Evolutionary conservation across 2,888 invertebrate species (phyloP).

Genomic region (Drosophila neutralis): DNA sequence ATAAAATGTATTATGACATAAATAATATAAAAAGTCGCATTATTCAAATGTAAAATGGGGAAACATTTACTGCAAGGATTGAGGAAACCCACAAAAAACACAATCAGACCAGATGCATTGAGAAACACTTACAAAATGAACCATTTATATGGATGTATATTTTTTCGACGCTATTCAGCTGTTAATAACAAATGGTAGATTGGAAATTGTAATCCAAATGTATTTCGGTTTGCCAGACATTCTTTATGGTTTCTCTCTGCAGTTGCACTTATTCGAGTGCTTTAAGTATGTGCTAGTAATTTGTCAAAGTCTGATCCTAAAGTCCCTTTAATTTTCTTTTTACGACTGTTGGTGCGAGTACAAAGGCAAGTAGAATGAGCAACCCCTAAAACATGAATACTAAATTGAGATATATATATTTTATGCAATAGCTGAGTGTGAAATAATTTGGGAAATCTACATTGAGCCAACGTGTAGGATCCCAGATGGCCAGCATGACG

Average conservation of each 20-base stretch:
- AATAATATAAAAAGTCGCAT: background rate
- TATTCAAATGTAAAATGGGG: background rate
- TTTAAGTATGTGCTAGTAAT: conserved; percentile 12
- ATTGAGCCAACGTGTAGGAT: conserved; percentile 10
- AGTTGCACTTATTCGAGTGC: background rate
- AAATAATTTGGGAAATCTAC: conserved; percentile 27
- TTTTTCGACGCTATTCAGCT: conserved; percentile 44
- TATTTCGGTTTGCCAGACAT: conserved; percentile 24
- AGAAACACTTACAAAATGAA: background rate
- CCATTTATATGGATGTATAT: conserved; percentile 10
- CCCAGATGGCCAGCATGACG: conserved; percentile 35
- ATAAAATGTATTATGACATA: background rate
- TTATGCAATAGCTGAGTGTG: conserved; percentile 27
- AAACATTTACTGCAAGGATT: background rate
- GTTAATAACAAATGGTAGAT: conserved; percentile 58
- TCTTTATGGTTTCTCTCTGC: conserved; percentile 5
- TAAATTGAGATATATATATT: conserved; percentile 22
- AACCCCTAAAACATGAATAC: conserved; percentile 16
- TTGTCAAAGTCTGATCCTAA: conserved; percentile 28
- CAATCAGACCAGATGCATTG: background rate
- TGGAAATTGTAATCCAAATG: conserved; percentile 46
- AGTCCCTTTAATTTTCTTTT: conserved; percentile 28
- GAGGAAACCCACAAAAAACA: background rate
- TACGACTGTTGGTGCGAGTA: background rate
- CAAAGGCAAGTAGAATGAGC: conserved; percentile 32